A percentile compares a stretch with the other conserved stretches of the same genome.
Conservation (phyloP, 2,888 invertebrate species). For the Drosophila affinis region DNA sequence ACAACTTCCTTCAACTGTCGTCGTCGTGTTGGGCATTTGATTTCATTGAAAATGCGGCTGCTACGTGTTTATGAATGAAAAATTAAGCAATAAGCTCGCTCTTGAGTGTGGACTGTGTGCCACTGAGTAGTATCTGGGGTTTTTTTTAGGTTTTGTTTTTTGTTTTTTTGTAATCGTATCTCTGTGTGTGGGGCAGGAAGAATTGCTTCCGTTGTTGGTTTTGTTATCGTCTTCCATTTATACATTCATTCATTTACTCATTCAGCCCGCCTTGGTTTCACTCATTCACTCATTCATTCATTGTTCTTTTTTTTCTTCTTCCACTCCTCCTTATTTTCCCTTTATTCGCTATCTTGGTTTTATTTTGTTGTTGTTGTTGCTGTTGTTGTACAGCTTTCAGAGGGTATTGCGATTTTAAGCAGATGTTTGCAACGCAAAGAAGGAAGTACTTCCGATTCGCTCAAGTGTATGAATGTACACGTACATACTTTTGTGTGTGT, state of each 20-base stretch:
- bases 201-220: slow-evolving; percentile 68
- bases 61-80: slow-evolving; percentile 80
- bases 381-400: slow-evolving; percentile 15
- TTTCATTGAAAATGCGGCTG: slow-evolving; percentile 74
- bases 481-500: too few relatives aligned
- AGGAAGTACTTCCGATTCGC: slow-evolving; percentile 9
- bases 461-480: background rate
- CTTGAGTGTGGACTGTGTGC: slow-evolving; percentile 28
- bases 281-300: slow-evolving; percentile 64
- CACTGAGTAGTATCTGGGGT: slow-evolving; percentile 9
- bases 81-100: slow-evolving; percentile 80
- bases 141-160: too few relatives aligned
- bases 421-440: background rate
- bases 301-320: slow-evolving; percentile 22
- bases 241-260: slow-evolving; percentile 45
- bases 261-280: slow-evolving; percentile 33
- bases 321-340: slow-evolving; percentile 25
- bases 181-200: slow-evolving; percentile 57
- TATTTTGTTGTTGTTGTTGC: slow-evolving; percentile 28
- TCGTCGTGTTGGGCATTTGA: slow-evolving; percentile 43
- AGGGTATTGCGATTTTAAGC: slow-evolving; percentile 17
- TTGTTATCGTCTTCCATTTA: slow-evolving; percentile 36
- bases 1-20: slow-evolving; percentile 57
- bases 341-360: background rate
- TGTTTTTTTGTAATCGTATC: slow-evolving; percentile 1